Evolutionary conservation across 92 coral and sea anemone genomes (phyloP).

Genomic region (Porites cylindrica): DNA sequence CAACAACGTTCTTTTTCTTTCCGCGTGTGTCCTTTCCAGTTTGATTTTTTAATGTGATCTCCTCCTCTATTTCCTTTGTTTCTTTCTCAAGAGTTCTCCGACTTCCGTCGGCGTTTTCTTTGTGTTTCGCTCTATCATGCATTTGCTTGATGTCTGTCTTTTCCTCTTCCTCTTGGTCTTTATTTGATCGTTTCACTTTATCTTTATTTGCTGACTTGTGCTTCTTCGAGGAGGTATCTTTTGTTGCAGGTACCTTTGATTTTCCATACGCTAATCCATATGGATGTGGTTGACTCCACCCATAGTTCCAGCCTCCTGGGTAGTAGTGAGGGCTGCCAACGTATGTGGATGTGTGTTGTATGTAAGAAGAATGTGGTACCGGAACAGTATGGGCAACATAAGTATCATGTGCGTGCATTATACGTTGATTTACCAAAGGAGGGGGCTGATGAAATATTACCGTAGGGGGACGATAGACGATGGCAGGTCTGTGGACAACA

Average conservation of each 20-base stretch:
- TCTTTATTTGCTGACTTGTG: constrained; percentile 19
- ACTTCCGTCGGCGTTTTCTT: constrained; percentile 12
- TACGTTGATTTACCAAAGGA: constrained; percentile 89
- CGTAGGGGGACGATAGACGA: constrained; percentile 87
- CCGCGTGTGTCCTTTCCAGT: constrained; percentile 44
- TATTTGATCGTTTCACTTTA: constrained; percentile 39
- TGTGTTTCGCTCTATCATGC: not conserved
- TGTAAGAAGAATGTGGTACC: constrained; percentile 72
- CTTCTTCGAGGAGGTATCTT: not conserved
- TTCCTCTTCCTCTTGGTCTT: constrained; percentile 4
- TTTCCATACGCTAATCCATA: constrained; percentile 56
- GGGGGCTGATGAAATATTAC: constrained; percentile 97
- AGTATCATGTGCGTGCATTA: constrained; percentile 86
- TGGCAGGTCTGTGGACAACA: constrained; percentile 94
- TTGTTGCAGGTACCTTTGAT: constrained; percentile 59
- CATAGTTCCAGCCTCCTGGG: constrained; percentile 76
- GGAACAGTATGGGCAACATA: constrained; percentile 81
- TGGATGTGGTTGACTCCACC: constrained; percentile 39
- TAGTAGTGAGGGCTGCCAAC: constrained; percentile 84
- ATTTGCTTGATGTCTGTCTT: constrained; percentile 19
- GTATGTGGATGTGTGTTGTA: constrained; percentile 76
- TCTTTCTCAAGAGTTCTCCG: constrained; percentile 48
- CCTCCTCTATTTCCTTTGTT: constrained; percentile 27
- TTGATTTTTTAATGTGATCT: constrained; percentile 16
- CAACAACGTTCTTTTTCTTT: constrained; percentile 81